Base-by-base conservation (phyloP, 1,140 invertebrate genomes). In the Luehdorfia chinensis region DNA sequence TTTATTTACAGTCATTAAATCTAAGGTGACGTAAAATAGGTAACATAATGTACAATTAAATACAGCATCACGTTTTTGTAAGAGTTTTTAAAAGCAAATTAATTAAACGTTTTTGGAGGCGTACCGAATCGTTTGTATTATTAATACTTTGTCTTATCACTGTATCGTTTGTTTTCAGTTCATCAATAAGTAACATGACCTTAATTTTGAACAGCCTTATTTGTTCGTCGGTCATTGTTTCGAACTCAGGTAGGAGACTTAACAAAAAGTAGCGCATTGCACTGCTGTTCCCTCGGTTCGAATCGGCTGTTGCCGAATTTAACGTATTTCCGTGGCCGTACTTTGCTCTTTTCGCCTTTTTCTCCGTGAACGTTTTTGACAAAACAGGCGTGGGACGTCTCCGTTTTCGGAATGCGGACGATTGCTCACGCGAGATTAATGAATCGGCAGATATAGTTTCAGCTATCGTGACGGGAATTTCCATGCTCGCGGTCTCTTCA, bases 211-310 rank as follows among this genome's bases (percentile, higher is more conserved):
- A 65, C n/a, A 47, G 8, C 33, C 57, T 50, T 7, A 52, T 47
- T 41, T 66, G 53, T 14, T 63, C 51, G 18, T 60, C 50, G 2
- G 53, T 44, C 61, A 65, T 66, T 0, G 53, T 50, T 13, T 66
- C 57, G 19, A 66, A 53, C 45, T 70, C 63, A n/a, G 66, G 50
- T 37, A 70, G 6, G 0, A 70, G 32, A 25, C 66, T 70, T 33
- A 70, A 31, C 11, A 70, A 46, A 11, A 70, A 70, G 33, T 64
- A 64, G 5, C 50, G 50, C 53, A 64, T 55, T 5, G 66, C 54
- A 14, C 37, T 53, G 21, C 50, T 31, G 15, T 31, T 56, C 2
- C 32, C 31, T 8, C 47, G 18, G 12, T 44, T 33, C 13, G 32
- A 8, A n/a, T 47, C 32, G n/a, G n/a, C n/a, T 5, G 32, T 50